These are phyloP conservation scores for Sarcophaga carnaria DNA, from an alignment of 2,888 invertebrate species.

Conservation along the genomic window DNA sequence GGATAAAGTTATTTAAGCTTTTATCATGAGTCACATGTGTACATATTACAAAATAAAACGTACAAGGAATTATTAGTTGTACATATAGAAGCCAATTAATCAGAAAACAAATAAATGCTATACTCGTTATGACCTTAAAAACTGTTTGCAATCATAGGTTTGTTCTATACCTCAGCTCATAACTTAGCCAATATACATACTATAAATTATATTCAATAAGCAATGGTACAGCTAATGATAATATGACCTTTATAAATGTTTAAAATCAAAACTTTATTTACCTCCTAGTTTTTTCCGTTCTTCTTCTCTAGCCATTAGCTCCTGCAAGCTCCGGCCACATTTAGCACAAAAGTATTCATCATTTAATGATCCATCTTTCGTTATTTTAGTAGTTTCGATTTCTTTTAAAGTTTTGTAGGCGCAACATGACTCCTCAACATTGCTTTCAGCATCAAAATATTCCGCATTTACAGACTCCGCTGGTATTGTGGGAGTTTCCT, in stretches of 20 bases:
- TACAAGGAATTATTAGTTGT: too few relatives aligned
- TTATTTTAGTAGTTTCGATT: neutral
- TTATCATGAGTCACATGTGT: too few relatives aligned
- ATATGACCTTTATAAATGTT: neutral
- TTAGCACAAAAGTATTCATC: slow-evolving; percentile 11
- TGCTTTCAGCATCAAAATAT: slow-evolving; percentile 78
- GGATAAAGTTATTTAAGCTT: too few relatives aligned
- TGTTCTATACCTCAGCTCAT: too few relatives aligned
- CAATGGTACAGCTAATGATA: neutral
- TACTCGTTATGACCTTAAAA: too few relatives aligned
- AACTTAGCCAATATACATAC: too few relatives aligned
- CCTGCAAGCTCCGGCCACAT: slow-evolving; percentile 16
- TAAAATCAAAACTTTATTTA: neutral
- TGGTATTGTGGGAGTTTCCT: slow-evolving; percentile 71
- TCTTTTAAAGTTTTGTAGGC: slow-evolving; percentile 27
- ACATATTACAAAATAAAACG: too few relatives aligned
- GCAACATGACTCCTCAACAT: slow-evolving; percentile 70
- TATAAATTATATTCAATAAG: too few relatives aligned
- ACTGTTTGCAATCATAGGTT: too few relatives aligned
- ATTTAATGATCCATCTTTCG: neutral
- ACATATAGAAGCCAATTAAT: too few relatives aligned
- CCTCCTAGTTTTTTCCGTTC: slow-evolving; percentile 5
- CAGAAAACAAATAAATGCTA: too few relatives aligned
- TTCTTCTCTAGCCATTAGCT: neutral
- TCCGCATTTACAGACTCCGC: slow-evolving; percentile 71